Conservation (phyloP, 92 coral and sea anemone species). For the Epizoanthus scotinus region DNA sequence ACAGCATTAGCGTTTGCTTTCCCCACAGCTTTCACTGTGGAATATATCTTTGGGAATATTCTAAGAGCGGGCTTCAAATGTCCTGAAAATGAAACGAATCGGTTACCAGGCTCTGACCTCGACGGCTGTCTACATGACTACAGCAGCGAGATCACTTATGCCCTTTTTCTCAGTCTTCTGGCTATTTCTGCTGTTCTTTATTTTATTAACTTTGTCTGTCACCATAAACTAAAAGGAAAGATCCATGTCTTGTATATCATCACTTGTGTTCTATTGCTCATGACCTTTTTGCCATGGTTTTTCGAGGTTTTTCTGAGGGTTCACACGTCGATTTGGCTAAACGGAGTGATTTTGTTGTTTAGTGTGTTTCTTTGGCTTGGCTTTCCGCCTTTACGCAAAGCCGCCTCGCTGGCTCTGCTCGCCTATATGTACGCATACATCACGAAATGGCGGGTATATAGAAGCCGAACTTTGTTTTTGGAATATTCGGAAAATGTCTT, state of each 20-base stretch:
- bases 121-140: conserved; percentile 29
- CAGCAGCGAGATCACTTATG: background rate
- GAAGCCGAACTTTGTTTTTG: conserved; percentile 41
- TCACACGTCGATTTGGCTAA: conserved; percentile 50
- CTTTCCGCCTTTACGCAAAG: conserved; percentile 56
- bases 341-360: conserved; percentile 38
- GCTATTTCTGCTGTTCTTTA: conserved; percentile 30
- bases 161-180: conserved; percentile 22
- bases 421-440: conserved; percentile 58
- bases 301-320: conserved; percentile 51
- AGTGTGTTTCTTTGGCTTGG: conserved; percentile 57
- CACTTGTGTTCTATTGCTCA: conserved; percentile 39
- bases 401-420: conserved; percentile 50
- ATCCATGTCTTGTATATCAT: conserved; percentile 32
- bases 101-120: conserved; percentile 22
- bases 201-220: background rate
- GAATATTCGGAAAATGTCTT: conserved; percentile 51
- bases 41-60: conserved; percentile 52
- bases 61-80: conserved; percentile 49
- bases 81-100: conserved; percentile 30
- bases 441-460: conserved; percentile 65
- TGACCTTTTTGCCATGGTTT: conserved; percentile 70
- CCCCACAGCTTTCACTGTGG: conserved; percentile 65
- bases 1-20: conserved; percentile 46
- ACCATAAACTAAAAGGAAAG: background rate